Percentiles rank a stretch among this genome's conserved stretches.
Conservation (phyloP, 2,797 vertebrate species). For the Pogonophryne albipinna region DNA sequence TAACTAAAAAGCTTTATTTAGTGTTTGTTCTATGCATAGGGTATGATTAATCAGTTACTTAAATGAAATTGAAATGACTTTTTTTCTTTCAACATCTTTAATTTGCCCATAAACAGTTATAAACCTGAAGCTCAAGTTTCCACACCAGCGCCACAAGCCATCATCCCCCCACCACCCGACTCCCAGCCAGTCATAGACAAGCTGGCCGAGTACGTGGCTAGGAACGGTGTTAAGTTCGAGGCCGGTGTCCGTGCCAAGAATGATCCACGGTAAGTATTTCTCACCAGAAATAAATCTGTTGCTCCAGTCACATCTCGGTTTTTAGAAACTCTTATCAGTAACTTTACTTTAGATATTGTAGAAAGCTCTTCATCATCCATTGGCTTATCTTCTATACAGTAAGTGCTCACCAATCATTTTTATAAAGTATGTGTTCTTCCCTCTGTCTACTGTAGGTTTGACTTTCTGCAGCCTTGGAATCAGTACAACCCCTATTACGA, state of each 20-base stretch:
- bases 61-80: not conserved
- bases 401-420: conserved; percentile 24
- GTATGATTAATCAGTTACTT: not conserved
- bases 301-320: conserved; percentile 18
- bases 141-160: conserved; percentile 83
- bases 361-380: conserved; percentile 41
- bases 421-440: conserved; percentile 27
- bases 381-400: conserved; percentile 28
- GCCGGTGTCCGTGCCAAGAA: conserved; percentile 97
- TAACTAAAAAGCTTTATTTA: not conserved
- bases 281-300: conserved; percentile 38
- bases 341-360: conserved; percentile 24
- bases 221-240: conserved; percentile 97
- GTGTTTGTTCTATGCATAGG: not conserved
- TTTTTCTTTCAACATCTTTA: not conserved
- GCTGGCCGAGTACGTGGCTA: conserved; percentile 96
- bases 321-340: conserved; percentile 28
- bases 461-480: conserved; percentile 97
- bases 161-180: conserved; percentile 97
- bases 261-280: conserved; percentile 90
- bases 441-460: conserved; percentile 87
- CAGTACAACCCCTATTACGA: conserved; percentile 98
- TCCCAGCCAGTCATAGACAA: conserved; percentile 99
- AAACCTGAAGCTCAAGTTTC: conserved; percentile 57
- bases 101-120: conserved; percentile 47